Conservation (phyloP, 2,888 invertebrate species). For the Thecocarcelia acutangulata region DNA sequence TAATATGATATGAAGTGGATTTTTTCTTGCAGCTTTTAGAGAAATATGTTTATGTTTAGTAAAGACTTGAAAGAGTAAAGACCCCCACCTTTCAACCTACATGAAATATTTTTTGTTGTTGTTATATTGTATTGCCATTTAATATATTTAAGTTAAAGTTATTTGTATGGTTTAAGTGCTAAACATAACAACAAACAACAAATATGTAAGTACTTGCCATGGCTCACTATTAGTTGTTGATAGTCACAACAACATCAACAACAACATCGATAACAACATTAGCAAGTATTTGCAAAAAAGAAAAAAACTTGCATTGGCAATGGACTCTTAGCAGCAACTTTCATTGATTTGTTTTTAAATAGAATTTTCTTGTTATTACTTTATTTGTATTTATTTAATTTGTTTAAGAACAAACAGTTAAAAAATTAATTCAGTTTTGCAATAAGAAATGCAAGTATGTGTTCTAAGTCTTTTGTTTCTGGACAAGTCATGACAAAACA, state of each 20-base stretch:
- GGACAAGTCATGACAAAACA: background rate
- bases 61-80: slow-evolving; percentile 51
- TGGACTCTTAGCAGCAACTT: slow-evolving; percentile 65
- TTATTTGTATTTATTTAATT: slow-evolving; percentile 47
- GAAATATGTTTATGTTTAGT: slow-evolving; percentile 29
- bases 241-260: slow-evolving; percentile 28
- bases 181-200: slow-evolving; percentile 22
- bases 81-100: slow-evolving; percentile 69
- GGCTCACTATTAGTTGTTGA: slow-evolving; percentile 28
- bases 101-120: slow-evolving; percentile 24
- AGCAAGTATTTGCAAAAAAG: background rate
- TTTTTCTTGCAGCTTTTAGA: slow-evolving; percentile 29
- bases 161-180: slow-evolving; percentile 49
- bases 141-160: slow-evolving; percentile 41
- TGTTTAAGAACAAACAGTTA: slow-evolving; percentile 2
- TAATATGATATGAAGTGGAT: slow-evolving; percentile 63
- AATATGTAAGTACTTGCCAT: slow-evolving; percentile 11
- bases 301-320: slow-evolving; percentile 64
- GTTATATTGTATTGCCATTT: slow-evolving; percentile 14
- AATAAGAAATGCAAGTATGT: slow-evolving; percentile 34
- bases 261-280: too few relatives aligned
- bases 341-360: slow-evolving; percentile 60
- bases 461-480: slow-evolving; percentile 59
- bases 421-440: slow-evolving; percentile 4
- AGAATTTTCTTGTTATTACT: slow-evolving; percentile 39